These are phyloP conservation scores for Scrobipalpa costella DNA, from an alignment of 2,888 invertebrate genomes.

Conservation along the genomic window DNA sequence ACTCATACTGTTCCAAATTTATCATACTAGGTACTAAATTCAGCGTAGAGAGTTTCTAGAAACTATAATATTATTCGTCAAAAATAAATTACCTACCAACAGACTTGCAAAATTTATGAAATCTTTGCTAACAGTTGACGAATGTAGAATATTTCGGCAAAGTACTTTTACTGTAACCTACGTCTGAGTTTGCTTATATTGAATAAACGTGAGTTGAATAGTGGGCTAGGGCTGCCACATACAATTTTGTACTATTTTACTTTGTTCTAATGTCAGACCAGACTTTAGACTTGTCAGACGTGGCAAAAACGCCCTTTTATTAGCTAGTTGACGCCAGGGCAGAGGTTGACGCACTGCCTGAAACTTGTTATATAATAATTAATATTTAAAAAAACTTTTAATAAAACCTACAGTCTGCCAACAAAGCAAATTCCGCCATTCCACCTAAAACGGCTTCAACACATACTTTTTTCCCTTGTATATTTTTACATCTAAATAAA, in stretches of 20 bases:
- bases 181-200: slow-evolving; percentile 80
- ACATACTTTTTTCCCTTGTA: slow-evolving; percentile 3
- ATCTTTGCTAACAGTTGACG: slow-evolving; percentile 56
- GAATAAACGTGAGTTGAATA: slow-evolving; percentile 82
- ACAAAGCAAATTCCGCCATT: neutral
- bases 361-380: too few species aligned
- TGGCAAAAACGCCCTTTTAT: too few species aligned
- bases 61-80: too few species aligned
- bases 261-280: neutral
- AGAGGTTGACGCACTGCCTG: too few species aligned
- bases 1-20: too few species aligned
- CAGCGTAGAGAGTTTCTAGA: neutral
- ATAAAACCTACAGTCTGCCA: too few species aligned
- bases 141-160: slow-evolving; percentile 75
- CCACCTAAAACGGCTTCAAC: too few species aligned
- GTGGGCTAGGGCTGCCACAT: slow-evolving; percentile 64
- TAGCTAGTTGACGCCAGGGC: too few species aligned
- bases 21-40: too few species aligned
- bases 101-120: slow-evolving; percentile 12
- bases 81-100: neutral
- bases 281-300: too few species aligned
- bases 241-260: neutral
- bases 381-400: too few species aligned
- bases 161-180: slow-evolving; percentile 74
- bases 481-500: neutral